Base-by-base conservation (phyloP, 2,113 vertebrate genomes). In the Percopsis transmontana region DNA sequence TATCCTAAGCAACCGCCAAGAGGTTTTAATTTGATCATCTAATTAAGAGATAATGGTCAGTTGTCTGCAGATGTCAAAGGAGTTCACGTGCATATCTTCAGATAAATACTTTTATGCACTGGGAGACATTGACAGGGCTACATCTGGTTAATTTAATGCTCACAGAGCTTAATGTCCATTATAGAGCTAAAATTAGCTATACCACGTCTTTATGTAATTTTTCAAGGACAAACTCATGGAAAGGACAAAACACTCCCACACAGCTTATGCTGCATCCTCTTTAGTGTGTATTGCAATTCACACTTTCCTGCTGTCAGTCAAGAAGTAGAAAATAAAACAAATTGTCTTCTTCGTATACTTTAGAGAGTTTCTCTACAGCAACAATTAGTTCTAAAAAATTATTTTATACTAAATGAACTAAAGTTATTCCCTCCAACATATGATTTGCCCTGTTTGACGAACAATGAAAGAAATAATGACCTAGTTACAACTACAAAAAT, bases 31-130 rank as follows among this genome's bases (percentile, higher is more conserved):
- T 80, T 47, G 13, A 62, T 62, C 19, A 48, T 74, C 64, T 84
- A 88, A 86, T 87, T 87, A 86, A 87, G 87, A 87, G 88, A 84
- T 88, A 90, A 88, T 84, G 83, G 81, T 85, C 77, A 83, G 73
- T 48, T 33, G 58, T 76, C 79, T 60, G 76, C 66, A 63, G 56
- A 67, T 72, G 77, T 83, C 74, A 71, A 24, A 65, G 83, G 69
- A 70, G 67, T 78, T 78, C 63, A 77, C 62, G 68, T 61, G 60
- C 70, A 70, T 64, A 87, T 74, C 77, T 86, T 77, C 70, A 68
- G 81, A 84, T 87, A 81, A 86, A 67, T 61, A 70, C 66, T 74
- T 51, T 75, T 75, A 87, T 71, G 64, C 64, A 60, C 58, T 20
- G 53, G 60, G 58, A 85, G 60, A 75, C 73, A 70, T n/a, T 60